These are phyloP conservation scores for Numenius arquata DNA, from an alignment of 2,113 vertebrate genomes.

Conservation along the genomic window DNA sequence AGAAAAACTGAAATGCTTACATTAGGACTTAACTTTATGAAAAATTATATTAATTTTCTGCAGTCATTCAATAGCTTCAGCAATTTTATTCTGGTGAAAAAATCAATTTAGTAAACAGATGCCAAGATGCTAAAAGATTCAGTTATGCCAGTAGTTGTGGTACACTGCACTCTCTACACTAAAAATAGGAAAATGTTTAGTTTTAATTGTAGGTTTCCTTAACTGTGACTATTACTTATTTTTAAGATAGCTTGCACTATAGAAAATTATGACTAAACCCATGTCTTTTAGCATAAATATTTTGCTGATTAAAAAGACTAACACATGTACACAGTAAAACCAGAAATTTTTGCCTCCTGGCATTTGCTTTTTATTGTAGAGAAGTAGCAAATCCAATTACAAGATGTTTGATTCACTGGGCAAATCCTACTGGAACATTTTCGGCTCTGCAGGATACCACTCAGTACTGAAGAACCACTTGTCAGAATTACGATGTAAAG, in stretches of 20 bases:
- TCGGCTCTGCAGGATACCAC: conserved; percentile 30
- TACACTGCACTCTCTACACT: neutral
- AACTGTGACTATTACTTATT: neutral
- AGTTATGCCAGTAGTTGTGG: neutral
- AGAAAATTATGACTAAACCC: neutral
- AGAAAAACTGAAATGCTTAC: neutral
- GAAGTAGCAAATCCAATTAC: conserved; percentile 30
- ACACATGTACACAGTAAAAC: neutral
- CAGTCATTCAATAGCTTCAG: neutral
- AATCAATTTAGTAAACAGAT: neutral
- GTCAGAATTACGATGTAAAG: conserved; percentile 26
- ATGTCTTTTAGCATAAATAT: neutral
- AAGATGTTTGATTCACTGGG: conserved; percentile 46
- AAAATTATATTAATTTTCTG: neutral
- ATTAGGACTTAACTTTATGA: neutral
- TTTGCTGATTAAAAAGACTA: conserved; percentile 18
- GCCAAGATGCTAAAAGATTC: neutral
- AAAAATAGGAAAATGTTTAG: neutral
- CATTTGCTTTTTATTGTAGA: conserved; percentile 16
- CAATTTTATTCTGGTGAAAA: neutral
- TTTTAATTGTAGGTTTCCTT: neutral
- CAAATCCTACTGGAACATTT: conserved; percentile 44
- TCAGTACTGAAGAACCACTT: conserved; percentile 54
- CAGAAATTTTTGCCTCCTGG: neutral
- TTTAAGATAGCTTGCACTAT: neutral